Percentiles rank a stretch among this genome's conserved stretches.
Evolutionary conservation across 1,140 invertebrate species (phyloP).

Genomic region (Tetramorium parvispinum): DNA sequence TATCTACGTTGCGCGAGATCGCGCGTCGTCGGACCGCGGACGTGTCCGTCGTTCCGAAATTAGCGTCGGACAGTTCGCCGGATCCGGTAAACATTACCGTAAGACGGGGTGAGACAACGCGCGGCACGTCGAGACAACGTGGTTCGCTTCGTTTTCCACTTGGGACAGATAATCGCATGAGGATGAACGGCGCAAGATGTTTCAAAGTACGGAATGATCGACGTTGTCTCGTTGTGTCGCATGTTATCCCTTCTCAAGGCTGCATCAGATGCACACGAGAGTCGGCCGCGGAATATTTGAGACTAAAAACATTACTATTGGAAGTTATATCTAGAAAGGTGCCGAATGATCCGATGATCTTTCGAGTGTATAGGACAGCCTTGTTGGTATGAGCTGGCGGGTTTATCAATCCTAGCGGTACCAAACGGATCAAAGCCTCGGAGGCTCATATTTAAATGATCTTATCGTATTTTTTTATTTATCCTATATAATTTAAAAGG

Average conservation of each 20-base stretch:
- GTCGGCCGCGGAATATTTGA: slow-evolving; percentile 23
- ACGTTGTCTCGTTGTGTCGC: not conserved
- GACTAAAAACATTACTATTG: not conserved
- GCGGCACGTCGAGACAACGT: not conserved
- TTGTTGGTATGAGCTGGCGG: slow-evolving; percentile 28
- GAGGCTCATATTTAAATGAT: not conserved
- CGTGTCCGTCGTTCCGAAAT: slow-evolving; percentile 32
- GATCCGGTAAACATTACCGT: slow-evolving; percentile 21
- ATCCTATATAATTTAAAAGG: slow-evolving; percentile 9
- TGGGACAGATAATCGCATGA: not conserved
- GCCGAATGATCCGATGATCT: slow-evolving; percentile 16
- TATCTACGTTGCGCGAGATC: slow-evolving; percentile 71
- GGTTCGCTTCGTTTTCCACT: not conserved
- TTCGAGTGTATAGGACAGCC: not conserved
- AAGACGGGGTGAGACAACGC: not conserved
- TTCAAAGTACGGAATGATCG: not conserved
- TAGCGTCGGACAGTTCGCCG: slow-evolving; percentile 15
- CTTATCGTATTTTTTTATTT: slow-evolving; percentile 43
- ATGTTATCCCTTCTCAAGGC: not conserved
- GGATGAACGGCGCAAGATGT: not conserved
- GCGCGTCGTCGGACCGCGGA: not conserved
- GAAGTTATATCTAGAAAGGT: not conserved
- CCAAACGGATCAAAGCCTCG: not conserved
- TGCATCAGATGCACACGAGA: not conserved
- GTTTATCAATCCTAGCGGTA: slow-evolving; percentile 37